These are phyloP conservation scores for Diarsia dahlii DNA, from an alignment of 2,888 invertebrate genomes.

Conservation along the genomic window DNA sequence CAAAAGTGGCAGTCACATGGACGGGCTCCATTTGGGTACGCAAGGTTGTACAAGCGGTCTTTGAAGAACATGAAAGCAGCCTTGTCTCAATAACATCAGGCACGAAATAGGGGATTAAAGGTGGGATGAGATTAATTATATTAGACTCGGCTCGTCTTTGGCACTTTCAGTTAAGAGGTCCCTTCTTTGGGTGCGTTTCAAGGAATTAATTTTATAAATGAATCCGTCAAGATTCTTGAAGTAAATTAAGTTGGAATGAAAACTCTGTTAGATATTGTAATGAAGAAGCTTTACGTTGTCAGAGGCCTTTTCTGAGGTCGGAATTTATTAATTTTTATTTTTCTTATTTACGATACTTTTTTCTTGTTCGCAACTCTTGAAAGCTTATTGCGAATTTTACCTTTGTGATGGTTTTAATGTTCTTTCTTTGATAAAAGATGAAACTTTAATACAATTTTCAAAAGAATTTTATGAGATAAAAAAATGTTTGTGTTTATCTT, in stretches of 20 bases:
- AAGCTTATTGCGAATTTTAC: conserved; percentile 52
- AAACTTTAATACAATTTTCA: conserved; percentile 23
- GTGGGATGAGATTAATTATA: conserved; percentile 80
- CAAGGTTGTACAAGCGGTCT: conserved; percentile 49
- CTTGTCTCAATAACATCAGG: conserved; percentile 70
- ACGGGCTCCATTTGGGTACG: conserved; percentile 37
- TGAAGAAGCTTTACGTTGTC: conserved; percentile 64
- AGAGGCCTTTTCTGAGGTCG: conserved; percentile 56
- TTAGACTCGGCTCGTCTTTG: conserved; percentile 74
- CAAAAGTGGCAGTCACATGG: conserved; percentile 57
- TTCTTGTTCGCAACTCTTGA: conserved; percentile 46
- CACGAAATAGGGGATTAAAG: conserved; percentile 75
- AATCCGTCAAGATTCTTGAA: conserved; percentile 77
- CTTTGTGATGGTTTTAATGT: conserved; percentile 52
- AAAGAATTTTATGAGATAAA: neutral
- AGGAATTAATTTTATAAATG: conserved; percentile 80
- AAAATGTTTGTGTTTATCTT: conserved; percentile 5
- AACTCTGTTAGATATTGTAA: conserved; percentile 69
- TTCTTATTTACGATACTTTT: conserved; percentile 53
- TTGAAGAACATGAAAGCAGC: conserved; percentile 55
- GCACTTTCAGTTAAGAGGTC: conserved; percentile 73
- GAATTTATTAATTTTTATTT: conserved; percentile 64
- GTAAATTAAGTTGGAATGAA: conserved; percentile 74
- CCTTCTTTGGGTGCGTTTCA: conserved; percentile 70
- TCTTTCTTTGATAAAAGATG: conserved; percentile 36